A percentile compares a stretch with the other conserved stretches of the same genome.
Conservation (phyloP, 2,797 vertebrate species). For the Glossophaga mutica region DNA sequence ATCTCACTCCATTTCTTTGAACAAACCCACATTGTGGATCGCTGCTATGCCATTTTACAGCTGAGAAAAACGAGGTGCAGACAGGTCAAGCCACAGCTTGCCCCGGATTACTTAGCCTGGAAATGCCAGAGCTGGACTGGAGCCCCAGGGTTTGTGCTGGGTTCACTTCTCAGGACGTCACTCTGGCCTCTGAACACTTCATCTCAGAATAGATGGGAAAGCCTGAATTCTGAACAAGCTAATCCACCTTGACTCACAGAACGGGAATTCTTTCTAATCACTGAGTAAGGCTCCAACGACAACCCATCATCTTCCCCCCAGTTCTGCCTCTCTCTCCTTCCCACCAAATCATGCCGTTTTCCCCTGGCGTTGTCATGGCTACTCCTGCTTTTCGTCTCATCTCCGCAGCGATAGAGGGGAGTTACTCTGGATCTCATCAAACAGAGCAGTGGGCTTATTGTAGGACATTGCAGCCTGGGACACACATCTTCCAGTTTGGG, state of each 20-base stretch:
- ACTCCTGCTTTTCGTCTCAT: neutral
- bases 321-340: neutral
- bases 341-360: neutral
- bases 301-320: neutral
- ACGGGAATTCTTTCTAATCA: neutral
- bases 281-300: neutral
- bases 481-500: neutral
- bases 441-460: neutral
- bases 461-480: neutral
- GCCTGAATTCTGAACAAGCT: neutral
- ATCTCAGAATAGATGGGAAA: neutral
- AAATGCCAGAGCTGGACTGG: neutral
- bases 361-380: neutral
- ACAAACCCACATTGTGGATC: neutral
- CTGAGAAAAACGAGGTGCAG: neutral
- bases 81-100: neutral
- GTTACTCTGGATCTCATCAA: neutral
- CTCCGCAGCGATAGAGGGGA: neutral
- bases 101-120: no score
- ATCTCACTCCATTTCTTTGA: neutral
- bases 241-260: neutral
- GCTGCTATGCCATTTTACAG: neutral
- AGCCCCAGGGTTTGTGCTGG: neutral
- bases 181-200: neutral
- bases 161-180: neutral